Base-by-base conservation (phyloP, 2,888 invertebrate genomes). In the Eupithecia insigniata region DNA sequence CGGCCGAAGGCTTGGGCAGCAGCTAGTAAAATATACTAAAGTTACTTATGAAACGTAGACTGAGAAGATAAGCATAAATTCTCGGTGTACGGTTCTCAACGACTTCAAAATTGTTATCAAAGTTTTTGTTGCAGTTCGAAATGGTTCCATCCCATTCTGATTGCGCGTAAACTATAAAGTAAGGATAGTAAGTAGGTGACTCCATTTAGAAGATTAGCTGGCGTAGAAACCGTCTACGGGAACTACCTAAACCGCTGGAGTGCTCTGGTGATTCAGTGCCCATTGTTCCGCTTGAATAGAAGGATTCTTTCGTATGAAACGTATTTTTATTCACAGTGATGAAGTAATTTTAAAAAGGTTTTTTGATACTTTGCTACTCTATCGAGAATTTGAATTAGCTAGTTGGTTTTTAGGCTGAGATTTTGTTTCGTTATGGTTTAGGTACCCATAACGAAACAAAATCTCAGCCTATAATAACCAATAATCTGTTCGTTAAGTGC, bases 191-290 rank as follows among this genome's bases (percentile, higher is more conserved):
- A 60, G 82, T 85, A 84, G 83, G 79, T 73, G 77, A 83, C 81
- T 88, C 87, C 86, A 89, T 88, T 89, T 87, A 88, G 82, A 81
- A 86, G 87, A 90, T 90, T 89, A 88, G 83, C 84, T 79, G 81
- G 86, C 88, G 89, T 89, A 87, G 86, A 89, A 89, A 85, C 88
- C 78, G 80, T 87, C 82, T 78, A 78, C 72, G 79, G 83, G 80
- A 84, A 82, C 83, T 83, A 81, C 70, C 73, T 71, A 76, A 74
- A 76, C 73, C 73, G 71, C 67, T 70, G 69, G 72, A 76, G 71
- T 74, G 73, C 66, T 70, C 32, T 71, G n/a, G 8, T 22, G 36
- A 32, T 51, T 68, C 67, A 66, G 68, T 16, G 62, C 30, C 65
- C 46, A 65, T 67, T 70, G 70, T 67, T 64, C 34, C 46, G 43